Percentiles rank a stretch among this genome's conserved stretches.
These are phyloP conservation scores for Lophius americanus DNA, from an alignment of 2,797 vertebrate genomes.

Conservation along the genomic window DNA sequence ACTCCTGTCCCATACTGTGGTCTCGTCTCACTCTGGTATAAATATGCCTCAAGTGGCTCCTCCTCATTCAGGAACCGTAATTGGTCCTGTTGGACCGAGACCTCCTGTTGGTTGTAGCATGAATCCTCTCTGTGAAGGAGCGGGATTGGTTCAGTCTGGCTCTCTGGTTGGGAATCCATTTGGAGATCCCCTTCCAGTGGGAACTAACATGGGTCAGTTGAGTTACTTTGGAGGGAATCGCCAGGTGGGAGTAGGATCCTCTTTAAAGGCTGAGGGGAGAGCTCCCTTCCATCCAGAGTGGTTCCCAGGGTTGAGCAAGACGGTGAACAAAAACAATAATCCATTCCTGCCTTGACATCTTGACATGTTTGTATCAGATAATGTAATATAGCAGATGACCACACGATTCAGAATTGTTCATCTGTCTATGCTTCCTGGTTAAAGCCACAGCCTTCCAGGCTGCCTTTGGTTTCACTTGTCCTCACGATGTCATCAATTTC, in stretches of 20 bases:
- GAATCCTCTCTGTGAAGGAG: conserved; percentile 7
- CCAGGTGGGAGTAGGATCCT: conserved; percentile 26
- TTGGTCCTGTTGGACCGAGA: conserved; percentile 14
- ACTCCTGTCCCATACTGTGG: not conserved
- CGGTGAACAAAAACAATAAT: conserved; percentile 43
- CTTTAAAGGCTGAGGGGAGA: conserved; percentile 6
- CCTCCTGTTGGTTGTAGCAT: conserved; percentile 17
- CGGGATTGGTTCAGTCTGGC: conserved; percentile 31
- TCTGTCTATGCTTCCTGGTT: not conserved
- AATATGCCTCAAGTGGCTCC: conserved; percentile 18
- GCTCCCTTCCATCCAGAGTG: conserved; percentile 6
- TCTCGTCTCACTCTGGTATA: conserved; percentile 22
- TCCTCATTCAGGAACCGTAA: conserved; percentile 10
- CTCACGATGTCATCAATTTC: too few relatives aligned
- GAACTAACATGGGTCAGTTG: conserved; percentile 21
- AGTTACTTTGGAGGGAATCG: conserved; percentile 26
- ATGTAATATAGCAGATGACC: not conserved
- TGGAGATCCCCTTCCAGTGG: conserved; percentile 3
- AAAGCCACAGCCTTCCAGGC: not conserved
- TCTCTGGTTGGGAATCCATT: conserved; percentile 17
- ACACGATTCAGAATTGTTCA: not conserved
- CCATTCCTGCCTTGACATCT: conserved; percentile 62
- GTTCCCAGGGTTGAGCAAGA: conserved; percentile 17
- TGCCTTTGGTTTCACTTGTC: not conserved
- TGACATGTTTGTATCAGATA: not conserved